Evolutionary conservation across 1,140 invertebrate genomes (phyloP), one percentile per base, ranked within the genome.

Genomic region (Phenacoccus solenopsis): DNA sequence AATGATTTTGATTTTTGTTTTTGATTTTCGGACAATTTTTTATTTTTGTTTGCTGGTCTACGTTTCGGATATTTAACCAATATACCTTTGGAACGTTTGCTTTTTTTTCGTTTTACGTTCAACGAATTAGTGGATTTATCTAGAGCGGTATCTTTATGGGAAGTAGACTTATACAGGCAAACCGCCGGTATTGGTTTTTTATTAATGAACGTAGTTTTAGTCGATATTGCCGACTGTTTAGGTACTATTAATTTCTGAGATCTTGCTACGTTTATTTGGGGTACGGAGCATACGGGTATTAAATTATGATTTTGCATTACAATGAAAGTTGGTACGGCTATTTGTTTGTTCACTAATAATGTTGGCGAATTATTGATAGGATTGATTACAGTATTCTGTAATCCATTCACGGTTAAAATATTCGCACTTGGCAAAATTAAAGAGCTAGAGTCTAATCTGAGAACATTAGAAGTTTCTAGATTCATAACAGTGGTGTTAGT

Each of bases 91-190:
- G 59, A 49, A 57, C 30, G 28, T 32, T 12, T 70, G n/a, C 69
- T 77, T 10, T 72, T 69, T 9, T 67, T 71, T 4, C 72, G 38
- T 67, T 73, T 73, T 5, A 73, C 72, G 1, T 7, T 13, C 10
- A 61, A 61, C 32, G 32, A 67, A 28, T 61, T 70, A 72, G 74
- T 10, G 49, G 0, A n/a, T 38, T 73, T n/a, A 69, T 70, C 38
- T n/a, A n/a, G 20, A 49, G 38, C 13, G 5, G 5, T 4, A n/a
- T 49, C 38, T 56, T 13, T 73, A 72, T 70, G 75, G 77, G 21
- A 73, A 69, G 9, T 49, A 4, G 21, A 70, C 75, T 78, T 68
- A 74, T 75, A 35, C n/a, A 32, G 24, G 38, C 69, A 32, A 49
- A 69, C 28, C 72, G 71, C 68, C 35, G 71, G 71, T 16, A 71